Evolutionary conservation across 2,888 invertebrate species (phyloP).

Genomic region (Lithodes maja): DNA sequence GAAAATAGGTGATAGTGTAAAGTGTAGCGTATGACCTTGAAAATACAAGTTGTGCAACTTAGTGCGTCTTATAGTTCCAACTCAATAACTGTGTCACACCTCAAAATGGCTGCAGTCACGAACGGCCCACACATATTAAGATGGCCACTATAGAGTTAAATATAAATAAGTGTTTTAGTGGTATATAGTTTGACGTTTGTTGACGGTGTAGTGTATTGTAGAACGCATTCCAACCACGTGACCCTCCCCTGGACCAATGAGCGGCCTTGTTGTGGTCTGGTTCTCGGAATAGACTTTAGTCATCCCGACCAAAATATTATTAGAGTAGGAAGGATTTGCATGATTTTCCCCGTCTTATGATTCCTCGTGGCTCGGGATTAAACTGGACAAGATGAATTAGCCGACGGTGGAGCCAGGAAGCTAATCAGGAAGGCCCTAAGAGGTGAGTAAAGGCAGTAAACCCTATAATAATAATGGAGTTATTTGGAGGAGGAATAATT

Average conservation of each 20-base stretch:
- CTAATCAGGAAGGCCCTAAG: background rate
- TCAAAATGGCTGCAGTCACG: background rate
- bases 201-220: background rate
- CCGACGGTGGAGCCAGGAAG: slow-evolving; percentile 12
- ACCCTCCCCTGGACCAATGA: slow-evolving; percentile 20
- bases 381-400: slow-evolving; percentile 38
- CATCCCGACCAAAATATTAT: slow-evolving; percentile 59
- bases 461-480: no score
- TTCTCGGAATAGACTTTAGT: slow-evolving; percentile 64
- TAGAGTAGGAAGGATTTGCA: background rate
- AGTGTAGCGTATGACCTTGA: slow-evolving; percentile 51
- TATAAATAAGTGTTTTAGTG: background rate
- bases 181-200: background rate
- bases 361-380: slow-evolving; percentile 38
- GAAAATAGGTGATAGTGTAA: background rate
- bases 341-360: slow-evolving; percentile 1
- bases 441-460: slow-evolving; percentile 4
- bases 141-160: background rate
- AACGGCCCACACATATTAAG: background rate
- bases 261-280: slow-evolving; percentile 46
- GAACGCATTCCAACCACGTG: slow-evolving; percentile 41
- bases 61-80: background rate
- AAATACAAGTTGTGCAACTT: slow-evolving; percentile 35
- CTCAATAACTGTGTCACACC: background rate
- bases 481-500: background rate